Conservation (phyloP, 2,113 vertebrate genomes). For the Dicaeum eximium region DNA sequence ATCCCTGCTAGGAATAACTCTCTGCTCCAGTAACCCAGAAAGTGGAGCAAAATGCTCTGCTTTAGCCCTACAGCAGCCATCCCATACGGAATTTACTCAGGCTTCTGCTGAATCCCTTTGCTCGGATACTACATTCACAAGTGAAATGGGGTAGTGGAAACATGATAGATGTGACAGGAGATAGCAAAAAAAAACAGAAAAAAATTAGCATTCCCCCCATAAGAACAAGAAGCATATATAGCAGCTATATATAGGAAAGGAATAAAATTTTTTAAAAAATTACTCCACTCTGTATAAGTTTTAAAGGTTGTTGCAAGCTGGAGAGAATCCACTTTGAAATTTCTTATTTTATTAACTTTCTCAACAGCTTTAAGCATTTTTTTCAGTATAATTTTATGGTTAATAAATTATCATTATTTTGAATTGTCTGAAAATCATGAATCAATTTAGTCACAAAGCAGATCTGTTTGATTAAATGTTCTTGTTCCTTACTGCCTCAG, state of each 20-base stretch:
- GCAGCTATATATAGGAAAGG: background rate
- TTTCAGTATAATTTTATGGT: background rate
- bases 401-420: constrained; percentile 43
- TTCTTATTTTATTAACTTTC: constrained; percentile 8
- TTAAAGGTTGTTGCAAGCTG: background rate
- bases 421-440: constrained; percentile 22
- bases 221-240: background rate
- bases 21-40: constrained; percentile 11
- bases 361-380: constrained; percentile 4
- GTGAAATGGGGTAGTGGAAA: background rate
- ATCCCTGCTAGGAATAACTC: background rate
- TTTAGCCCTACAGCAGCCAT: background rate
- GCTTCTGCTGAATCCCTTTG: background rate
- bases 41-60: background rate
- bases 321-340: background rate
- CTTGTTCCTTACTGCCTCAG: background rate
- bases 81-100: background rate
- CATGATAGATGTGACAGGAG: background rate
- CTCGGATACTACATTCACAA: background rate
- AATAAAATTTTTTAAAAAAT: background rate
- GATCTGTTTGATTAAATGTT: constrained; percentile 14
- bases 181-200: background rate
- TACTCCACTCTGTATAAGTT: background rate
- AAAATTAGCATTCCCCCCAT: background rate
- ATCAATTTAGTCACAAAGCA: constrained; percentile 15